These are phyloP conservation scores for Phyllotis vaccarum DNA, from an alignment of 2,797 vertebrate genomes.

Conservation along the genomic window DNA sequence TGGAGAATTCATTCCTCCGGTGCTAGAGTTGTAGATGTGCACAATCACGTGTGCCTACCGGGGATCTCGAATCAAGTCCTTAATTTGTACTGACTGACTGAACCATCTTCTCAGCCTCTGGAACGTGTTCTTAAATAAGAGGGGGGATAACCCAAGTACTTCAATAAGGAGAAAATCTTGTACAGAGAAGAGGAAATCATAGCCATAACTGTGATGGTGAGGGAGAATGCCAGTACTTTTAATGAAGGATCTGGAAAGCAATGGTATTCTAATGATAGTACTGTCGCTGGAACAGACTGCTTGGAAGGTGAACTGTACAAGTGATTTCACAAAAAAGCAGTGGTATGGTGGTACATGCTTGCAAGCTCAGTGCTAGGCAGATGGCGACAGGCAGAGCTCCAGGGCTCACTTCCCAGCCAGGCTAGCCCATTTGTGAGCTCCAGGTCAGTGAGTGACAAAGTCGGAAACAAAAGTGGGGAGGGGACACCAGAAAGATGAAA, in stretches of 20 bases:
- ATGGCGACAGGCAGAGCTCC: not conserved
- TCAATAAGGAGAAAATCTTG: constrained; percentile 43
- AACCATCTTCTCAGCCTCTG: not conserved
- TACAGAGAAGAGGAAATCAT: constrained; percentile 27
- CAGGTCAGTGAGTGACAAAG: not conserved
- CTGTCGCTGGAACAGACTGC: not conserved
- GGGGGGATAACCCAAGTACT: not conserved
- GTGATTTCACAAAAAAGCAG: not conserved
- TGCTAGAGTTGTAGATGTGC: no score
- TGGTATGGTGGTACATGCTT: not conserved
- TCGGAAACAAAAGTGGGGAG: not conserved
- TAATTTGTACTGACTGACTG: not conserved
- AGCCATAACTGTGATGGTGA: constrained; percentile 37
- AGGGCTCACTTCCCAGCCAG: not conserved
- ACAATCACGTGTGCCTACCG: not conserved
- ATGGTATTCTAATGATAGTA: constrained; percentile 56
- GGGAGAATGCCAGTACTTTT: constrained; percentile 38
- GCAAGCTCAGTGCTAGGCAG: not conserved
- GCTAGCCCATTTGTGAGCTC: not conserved
- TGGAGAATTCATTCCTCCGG: not conserved
- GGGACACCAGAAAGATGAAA: not conserved
- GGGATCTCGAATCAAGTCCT: not conserved
- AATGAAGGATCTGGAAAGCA: constrained; percentile 50
- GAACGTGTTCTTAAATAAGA: not conserved
- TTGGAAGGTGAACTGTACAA: constrained; percentile 26